These are phyloP conservation scores for Allolobophora icterica DNA, from an alignment of 2,888 invertebrate species.

Conservation along the genomic window DNA sequence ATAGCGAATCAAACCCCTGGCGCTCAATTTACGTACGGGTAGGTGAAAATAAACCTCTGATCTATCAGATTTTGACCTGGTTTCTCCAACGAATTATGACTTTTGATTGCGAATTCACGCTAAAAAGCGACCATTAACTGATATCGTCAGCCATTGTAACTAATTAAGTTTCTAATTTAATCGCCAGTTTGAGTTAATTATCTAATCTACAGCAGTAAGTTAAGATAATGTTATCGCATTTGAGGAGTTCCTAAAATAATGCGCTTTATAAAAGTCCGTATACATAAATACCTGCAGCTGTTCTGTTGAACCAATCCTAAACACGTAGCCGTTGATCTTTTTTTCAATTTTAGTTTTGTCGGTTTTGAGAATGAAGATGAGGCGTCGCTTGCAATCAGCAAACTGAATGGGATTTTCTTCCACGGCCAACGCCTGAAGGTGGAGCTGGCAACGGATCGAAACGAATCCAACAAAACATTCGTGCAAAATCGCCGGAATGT, in stretches of 20 bases:
- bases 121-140: too few species aligned
- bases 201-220: too few species aligned
- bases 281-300: too few species aligned
- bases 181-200: too few species aligned
- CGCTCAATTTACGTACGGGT: neutral
- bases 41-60: neutral
- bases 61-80: too few species aligned
- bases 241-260: too few species aligned
- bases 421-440: neutral
- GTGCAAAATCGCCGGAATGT: neutral
- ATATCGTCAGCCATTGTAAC: too few species aligned
- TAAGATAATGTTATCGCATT: too few species aligned
- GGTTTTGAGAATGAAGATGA: constrained; percentile 22
- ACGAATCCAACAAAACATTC: neutral
- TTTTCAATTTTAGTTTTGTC: neutral
- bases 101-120: too few species aligned
- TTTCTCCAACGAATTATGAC: too few species aligned
- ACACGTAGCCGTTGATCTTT: neutral
- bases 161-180: too few species aligned
- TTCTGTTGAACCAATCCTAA: neutral
- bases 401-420: neutral
- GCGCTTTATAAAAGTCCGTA: too few species aligned
- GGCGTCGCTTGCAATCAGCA: neutral
- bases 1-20: neutral
- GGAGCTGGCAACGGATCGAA: neutral